A percentile compares a stretch with the other conserved stretches of the same genome.
Conservation (phyloP, 1,140 invertebrate species). For the Euura saliciscinereae region DNA sequence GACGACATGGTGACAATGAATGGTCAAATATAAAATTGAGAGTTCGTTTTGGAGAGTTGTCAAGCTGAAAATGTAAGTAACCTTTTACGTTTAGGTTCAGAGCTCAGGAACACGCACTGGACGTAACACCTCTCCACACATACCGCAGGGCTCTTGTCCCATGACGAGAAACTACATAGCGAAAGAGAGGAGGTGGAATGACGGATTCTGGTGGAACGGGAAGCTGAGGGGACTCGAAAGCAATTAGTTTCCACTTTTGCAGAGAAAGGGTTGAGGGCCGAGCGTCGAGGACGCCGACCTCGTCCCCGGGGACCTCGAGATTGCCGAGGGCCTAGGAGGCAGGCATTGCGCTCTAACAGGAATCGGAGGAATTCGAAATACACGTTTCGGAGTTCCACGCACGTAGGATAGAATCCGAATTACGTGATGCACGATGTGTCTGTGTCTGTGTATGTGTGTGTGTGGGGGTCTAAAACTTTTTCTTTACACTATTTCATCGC, state of each 20-base stretch:
- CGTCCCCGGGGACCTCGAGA: neutral
- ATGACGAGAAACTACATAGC: too few relatives aligned
- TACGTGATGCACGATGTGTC: too few relatives aligned
- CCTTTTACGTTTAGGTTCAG: neutral
- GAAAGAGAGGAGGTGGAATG: neutral
- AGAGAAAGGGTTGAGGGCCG: constrained; percentile 3
- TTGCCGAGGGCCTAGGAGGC: neutral
- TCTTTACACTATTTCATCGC: too few relatives aligned
- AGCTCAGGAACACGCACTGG: neutral
- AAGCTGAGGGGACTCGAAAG: neutral
- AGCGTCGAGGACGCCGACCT: constrained; percentile 4
- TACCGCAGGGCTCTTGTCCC: too few relatives aligned
- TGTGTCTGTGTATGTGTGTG: too few relatives aligned
- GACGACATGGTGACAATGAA: too few relatives aligned
- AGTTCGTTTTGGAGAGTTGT: neutral
- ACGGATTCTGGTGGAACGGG: neutral
- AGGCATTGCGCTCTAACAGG: neutral
- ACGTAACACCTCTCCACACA: neutral
- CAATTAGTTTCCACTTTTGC: constrained; percentile 5
- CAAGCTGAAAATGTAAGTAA: neutral
- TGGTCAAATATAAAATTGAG: too few relatives aligned
- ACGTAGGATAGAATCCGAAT: too few relatives aligned
- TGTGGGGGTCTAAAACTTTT: too few relatives aligned
- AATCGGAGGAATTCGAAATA: neutral
- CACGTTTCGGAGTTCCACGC: neutral